A percentile compares a stretch with the other conserved stretches of the same genome.
phyloP scores from a whole-genome alignment of 2,113 vertebrate species.

The Tiliqua scincoides region DNA sequence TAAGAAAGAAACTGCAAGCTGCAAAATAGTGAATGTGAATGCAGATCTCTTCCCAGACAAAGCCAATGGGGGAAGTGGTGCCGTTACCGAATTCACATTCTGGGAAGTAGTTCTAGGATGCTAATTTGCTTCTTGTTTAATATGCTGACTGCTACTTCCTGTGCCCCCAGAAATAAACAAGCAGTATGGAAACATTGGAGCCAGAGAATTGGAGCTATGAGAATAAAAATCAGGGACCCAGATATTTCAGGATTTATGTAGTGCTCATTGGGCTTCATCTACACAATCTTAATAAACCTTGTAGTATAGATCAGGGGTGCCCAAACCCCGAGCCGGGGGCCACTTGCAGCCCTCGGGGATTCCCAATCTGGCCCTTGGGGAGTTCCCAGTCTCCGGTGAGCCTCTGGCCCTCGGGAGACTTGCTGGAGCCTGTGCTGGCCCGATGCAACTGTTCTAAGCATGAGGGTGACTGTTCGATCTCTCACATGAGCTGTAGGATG shows the following conservation, averaged over 20 bases:
- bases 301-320: too few relatives aligned
- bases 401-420: too few relatives aligned
- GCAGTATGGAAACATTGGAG: neutral
- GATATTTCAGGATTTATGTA: neutral
- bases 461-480: too few relatives aligned
- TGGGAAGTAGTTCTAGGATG: neutral
- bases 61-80: neutral
- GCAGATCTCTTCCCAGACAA: neutral
- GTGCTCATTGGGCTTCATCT: neutral
- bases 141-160: neutral
- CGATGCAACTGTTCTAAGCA: too few relatives aligned
- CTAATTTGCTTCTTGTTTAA: neutral
- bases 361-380: too few relatives aligned
- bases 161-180: neutral
- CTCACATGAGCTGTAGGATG: too few relatives aligned
- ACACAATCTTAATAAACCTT: neutral
- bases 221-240: neutral
- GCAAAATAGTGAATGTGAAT: neutral
- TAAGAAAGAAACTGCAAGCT: neutral
- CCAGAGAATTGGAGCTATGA: neutral
- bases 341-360: too few relatives aligned
- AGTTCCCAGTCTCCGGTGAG: too few relatives aligned
- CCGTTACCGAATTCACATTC: neutral
- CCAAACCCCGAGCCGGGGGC: too few relatives aligned
- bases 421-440: too few relatives aligned